Evolutionary conservation across 2,113 vertebrate species (phyloP).

Genomic region (Synchiropus splendidus): DNA sequence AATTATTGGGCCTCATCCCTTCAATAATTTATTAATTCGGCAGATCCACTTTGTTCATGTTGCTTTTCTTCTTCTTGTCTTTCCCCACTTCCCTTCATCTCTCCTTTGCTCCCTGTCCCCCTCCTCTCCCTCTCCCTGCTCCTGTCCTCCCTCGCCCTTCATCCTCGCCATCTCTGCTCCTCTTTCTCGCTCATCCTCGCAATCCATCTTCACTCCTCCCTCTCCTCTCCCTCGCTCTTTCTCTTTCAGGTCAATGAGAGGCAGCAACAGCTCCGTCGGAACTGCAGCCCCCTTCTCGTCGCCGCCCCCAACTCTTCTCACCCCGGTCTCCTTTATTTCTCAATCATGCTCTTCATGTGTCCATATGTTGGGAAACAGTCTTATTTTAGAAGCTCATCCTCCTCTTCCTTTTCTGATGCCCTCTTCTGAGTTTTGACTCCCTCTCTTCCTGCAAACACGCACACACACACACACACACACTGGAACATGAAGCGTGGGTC

Average conservation of each 20-base stretch:
- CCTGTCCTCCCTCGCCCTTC: background rate
- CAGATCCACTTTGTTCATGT: constrained; percentile 37
- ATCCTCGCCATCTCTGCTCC: background rate
- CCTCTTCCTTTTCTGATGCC: constrained; percentile 29
- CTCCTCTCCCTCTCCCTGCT: background rate
- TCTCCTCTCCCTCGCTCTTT: constrained; percentile 6
- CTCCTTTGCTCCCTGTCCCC: background rate
- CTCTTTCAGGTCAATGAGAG: constrained; percentile 48
- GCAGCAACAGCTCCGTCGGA: constrained; percentile 27
- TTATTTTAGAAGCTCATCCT: constrained; percentile 45
- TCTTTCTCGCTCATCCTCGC: background rate
- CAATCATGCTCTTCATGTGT: constrained; percentile 30
- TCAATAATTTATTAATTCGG: constrained; percentile 43
- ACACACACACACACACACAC: constrained; percentile 26
- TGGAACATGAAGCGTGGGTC: constrained; percentile 57
- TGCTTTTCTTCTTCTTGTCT: constrained; percentile 6
- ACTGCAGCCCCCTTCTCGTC: constrained; percentile 22
- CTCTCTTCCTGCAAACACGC: constrained; percentile 16
- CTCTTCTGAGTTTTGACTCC: constrained; percentile 44
- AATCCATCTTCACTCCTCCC: constrained; percentile 3
- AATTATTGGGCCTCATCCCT: constrained; percentile 32
- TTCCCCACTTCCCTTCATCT: constrained; percentile 2
- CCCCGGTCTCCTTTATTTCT: constrained; percentile 1
- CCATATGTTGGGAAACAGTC: constrained; percentile 38
- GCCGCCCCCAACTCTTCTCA: background rate